Base-by-base conservation (phyloP, 2,113 vertebrate species). In the Ciconia stormi region DNA sequence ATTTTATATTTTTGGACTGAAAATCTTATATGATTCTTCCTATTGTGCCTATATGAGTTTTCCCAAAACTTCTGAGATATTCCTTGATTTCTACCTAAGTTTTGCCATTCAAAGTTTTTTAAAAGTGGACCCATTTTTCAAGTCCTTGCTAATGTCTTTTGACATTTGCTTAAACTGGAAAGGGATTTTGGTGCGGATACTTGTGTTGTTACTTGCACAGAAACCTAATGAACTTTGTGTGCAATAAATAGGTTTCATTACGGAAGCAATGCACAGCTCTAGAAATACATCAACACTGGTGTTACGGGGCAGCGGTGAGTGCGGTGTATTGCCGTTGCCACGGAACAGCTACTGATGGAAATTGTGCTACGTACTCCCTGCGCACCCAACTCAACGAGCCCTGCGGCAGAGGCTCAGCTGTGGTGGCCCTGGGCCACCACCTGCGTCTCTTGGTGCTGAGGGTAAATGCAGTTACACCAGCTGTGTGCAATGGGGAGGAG, bases 361-460 rank as follows among this genome's bases (percentile, higher is more conserved):
- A 61, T 1, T 49, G 15, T 56, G 21, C 49, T 32, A 1, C 0
- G 0, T 36, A 9, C 1, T 79, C 29, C n/a, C 53, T 40, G 44
- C 1, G 3, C 36, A 17, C 19, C 4, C 20, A 47, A 14, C 34
- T 50, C 40, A 44, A 14, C 1, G 1, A 34, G 19, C 58, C n/a
- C 65, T 19, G 46, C 32, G 15, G 65, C 65, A 53, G 30, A 25
- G 34, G 22, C 18, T 82, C 81, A 29, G 40, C 36, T 66, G 46
- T 25, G 38, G n/a, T 77, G 69, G n/a, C 58, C 34, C 10, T 16
- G 16, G 47, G 32, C 40, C 27, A 49, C 36, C 2, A 0, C 23
- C 46, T 9, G 3, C 53, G 20, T 13, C 36, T 52, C 67, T 58
- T 42, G 21, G 34, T 32, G 61, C 30, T 78, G 49, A 16, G 61